Percentiles rank a stretch among this genome's conserved stretches.
phyloP scores from a whole-genome alignment of 1,140 invertebrate species.

The Harlomillsia oculata region DNA sequence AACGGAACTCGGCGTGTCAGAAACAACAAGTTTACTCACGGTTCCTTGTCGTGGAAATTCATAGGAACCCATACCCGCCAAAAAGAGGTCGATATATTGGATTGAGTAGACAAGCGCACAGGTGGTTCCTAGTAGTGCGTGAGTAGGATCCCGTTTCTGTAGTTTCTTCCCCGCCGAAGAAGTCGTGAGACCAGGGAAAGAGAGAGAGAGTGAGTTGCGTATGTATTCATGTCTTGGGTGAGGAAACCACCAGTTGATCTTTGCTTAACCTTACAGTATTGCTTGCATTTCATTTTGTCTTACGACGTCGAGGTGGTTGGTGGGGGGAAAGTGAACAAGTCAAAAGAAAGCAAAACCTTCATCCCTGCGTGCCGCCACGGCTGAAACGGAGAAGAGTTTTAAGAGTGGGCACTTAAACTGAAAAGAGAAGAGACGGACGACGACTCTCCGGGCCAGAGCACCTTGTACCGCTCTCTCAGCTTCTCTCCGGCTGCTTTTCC shows the following conservation, averaged over 20 bases:
- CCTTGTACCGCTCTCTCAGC: no score
- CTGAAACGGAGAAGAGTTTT: neutral
- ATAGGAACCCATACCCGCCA: neutral
- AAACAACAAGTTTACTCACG: no score
- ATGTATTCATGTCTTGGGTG: constrained; percentile 16
- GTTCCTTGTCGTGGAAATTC: no score
- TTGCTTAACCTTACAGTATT: constrained; percentile 27
- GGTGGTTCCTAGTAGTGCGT: constrained; percentile 25
- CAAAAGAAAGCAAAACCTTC: no score
- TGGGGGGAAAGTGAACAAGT: no score
- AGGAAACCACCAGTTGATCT: constrained; percentile 33
- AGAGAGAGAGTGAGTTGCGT: neutral
- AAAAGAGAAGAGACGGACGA: constrained; percentile 6
- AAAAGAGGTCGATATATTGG: constrained; percentile 27
- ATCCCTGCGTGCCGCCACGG: no score
- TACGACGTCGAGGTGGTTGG: no score
- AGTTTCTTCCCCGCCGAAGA: neutral
- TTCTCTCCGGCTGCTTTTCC: neutral
- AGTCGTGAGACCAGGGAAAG: neutral
- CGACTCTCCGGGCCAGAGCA: no score
- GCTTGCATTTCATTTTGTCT: constrained; percentile 11
- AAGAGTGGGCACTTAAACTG: neutral
- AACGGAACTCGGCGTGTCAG: no score
- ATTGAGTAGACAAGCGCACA: constrained; percentile 33
- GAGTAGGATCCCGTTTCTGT: neutral